Base-by-base conservation (phyloP, 2,888 invertebrate species). In the Mimachlamys varia region DNA sequence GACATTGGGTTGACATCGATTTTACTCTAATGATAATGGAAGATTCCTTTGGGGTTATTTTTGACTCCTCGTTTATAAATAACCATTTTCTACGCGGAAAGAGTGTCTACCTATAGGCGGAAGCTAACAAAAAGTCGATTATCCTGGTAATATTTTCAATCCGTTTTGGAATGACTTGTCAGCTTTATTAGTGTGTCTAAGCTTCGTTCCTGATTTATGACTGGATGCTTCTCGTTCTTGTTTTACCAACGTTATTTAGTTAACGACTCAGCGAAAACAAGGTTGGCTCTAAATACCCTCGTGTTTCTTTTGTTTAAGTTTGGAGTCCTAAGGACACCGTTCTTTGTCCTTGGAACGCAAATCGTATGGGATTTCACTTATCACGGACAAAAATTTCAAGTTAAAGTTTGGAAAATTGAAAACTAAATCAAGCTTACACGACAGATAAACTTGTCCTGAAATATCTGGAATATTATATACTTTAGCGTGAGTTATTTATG, bases 21-120 rank as follows among this genome's bases (percentile, higher is more conserved):
- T 76, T 27, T 76, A 58, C 76, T 76, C 15, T 76, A 76, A 76
- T 76, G 76, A 76, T 76, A 10, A 76, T 76, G 27, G 33, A 76
- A 1, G 12, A 76, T 22, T 76, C 33, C 76, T 33, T 76, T 76
- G 27, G 33, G 76, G 76, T 27, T 27, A 33, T 76, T 76, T 76
- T 76, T 27, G 27, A 76, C 33, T 22, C 4, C 76, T 76, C 76
- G 76, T 76, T 76, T 76, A 76, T 76, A 76, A 33, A 76, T 76
- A 76, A 76, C 27, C 76, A 76, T 27, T 33, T 76, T 33, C 76
- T 33, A 76, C 12, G 44, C 44, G 44, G 27, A 19, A 7, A 76
- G 76, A 76, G 22, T 76, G 76, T 76, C 76, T 33, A 33, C 33
- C 12, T 76, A 76, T 33, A 33, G 76, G 33, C 76, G 19, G 15